Conservation (phyloP, 2,888 invertebrate genomes). For the Drosophila formosana region DNA sequence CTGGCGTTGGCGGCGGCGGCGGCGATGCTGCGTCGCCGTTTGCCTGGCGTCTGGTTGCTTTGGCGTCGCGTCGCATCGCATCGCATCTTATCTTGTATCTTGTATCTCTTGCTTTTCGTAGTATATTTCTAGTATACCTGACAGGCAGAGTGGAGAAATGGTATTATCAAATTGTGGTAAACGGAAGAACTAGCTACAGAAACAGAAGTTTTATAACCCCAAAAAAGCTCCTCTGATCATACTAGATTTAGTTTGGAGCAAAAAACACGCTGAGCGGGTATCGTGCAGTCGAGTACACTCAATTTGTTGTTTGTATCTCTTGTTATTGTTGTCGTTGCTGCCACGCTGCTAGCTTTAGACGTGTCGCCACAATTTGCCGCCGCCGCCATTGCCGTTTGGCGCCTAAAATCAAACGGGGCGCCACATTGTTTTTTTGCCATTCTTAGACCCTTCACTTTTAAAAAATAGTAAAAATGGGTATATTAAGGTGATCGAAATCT, state of each 20-base stretch:
- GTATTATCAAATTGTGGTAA: too few relatives aligned
- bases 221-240: not conserved
- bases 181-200: too few relatives aligned
- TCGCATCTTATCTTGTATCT: constrained; percentile 67
- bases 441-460: too few relatives aligned
- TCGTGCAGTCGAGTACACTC: not conserved
- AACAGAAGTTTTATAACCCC: too few relatives aligned
- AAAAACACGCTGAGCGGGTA: not conserved
- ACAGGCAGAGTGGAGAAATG: too few relatives aligned
- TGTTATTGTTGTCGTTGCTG: constrained; percentile 46
- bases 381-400: constrained; percentile 62
- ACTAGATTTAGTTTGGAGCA: not conserved
- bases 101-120: constrained; percentile 18
- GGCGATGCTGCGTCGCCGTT: constrained; percentile 48
- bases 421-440: constrained; percentile 30
- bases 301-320: constrained; percentile 4
- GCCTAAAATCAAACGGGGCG: constrained; percentile 78
- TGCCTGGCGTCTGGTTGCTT: constrained; percentile 59
- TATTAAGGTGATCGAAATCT: too few relatives aligned
- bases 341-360: constrained; percentile 72
- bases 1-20: constrained; percentile 37
- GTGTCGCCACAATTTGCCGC: constrained; percentile 83
- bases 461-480: too few relatives aligned
- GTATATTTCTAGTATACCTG: constrained; percentile 21
- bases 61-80: constrained; percentile 52